Evolutionary conservation across 2,113 vertebrate genomes (phyloP).

Genomic region (Fregetta grallaria): DNA sequence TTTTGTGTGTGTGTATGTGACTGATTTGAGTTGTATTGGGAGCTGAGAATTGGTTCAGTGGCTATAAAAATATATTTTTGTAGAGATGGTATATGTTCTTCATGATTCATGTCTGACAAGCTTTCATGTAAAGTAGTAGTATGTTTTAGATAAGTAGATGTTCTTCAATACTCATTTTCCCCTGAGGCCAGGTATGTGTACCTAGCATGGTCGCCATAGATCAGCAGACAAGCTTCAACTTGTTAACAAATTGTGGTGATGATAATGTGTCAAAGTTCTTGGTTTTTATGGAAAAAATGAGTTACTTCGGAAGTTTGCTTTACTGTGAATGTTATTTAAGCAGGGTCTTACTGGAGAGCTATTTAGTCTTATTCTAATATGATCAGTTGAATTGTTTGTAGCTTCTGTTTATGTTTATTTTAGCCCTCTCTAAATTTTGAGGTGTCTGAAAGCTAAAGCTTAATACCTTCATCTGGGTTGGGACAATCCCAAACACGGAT

Average conservation of each 20-base stretch:
- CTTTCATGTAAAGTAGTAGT: neutral
- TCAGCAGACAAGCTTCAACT: neutral
- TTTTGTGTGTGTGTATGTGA: neutral
- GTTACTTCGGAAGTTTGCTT: neutral
- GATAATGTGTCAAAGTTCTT: neutral
- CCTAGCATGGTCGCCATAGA: neutral
- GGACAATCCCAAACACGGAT: neutral
- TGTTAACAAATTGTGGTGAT: neutral
- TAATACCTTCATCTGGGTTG: neutral
- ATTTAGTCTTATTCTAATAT: neutral
- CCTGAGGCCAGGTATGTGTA: neutral
- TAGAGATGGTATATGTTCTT: neutral
- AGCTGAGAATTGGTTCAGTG: neutral
- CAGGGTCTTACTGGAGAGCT: neutral
- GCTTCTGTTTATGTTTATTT: neutral
- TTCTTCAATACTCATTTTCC: neutral
- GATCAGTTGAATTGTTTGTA: neutral
- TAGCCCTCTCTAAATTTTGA: neutral
- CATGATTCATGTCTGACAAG: neutral
- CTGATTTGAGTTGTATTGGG: neutral
- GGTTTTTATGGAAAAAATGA: neutral
- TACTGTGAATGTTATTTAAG: neutral
- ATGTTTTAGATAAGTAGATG: neutral
- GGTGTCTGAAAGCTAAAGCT: neutral
- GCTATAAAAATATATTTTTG: neutral